These are phyloP conservation scores for Lordiphosa fenestrarum DNA, from an alignment of 2,888 invertebrate genomes.

Conservation along the genomic window DNA sequence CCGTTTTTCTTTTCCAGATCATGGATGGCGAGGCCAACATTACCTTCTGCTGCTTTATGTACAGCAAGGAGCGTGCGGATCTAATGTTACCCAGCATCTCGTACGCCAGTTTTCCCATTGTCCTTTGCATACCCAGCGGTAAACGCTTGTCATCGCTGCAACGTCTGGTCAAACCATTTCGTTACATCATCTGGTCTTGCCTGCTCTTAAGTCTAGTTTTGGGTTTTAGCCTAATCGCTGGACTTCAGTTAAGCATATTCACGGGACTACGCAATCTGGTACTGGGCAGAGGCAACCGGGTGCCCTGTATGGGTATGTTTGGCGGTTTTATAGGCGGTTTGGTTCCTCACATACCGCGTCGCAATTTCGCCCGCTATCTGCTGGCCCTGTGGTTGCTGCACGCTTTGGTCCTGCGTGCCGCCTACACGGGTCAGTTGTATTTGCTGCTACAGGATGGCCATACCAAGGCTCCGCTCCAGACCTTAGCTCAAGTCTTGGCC, in stretches of 20 bases:
- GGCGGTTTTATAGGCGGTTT: slow-evolving; percentile 67
- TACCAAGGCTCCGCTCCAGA: slow-evolving; percentile 38
- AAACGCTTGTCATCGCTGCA: slow-evolving; percentile 57
- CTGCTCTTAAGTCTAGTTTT: slow-evolving; percentile 50
- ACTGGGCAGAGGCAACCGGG: slow-evolving; percentile 59
- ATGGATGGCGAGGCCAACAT: slow-evolving; percentile 67
- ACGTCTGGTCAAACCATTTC: slow-evolving; percentile 71
- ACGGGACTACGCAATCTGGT: slow-evolving; percentile 48
- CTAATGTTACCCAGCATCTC: slow-evolving; percentile 63
- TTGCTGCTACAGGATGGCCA: slow-evolving; percentile 73
- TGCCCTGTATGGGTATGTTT: slow-evolving; percentile 63
- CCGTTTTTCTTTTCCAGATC: slow-evolving; percentile 53
- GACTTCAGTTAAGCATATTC: slow-evolving; percentile 21
- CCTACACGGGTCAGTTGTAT: slow-evolving; percentile 72
- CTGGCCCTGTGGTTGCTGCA: slow-evolving; percentile 69
- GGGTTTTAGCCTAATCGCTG: slow-evolving; percentile 46
- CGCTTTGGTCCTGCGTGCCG: slow-evolving; percentile 68
- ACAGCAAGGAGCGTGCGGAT: slow-evolving; percentile 45
- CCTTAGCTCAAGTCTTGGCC: slow-evolving; percentile 56
- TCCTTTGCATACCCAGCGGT: slow-evolving; percentile 68
- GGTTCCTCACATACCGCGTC: slow-evolving; percentile 47
- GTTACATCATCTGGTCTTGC: slow-evolving; percentile 69
- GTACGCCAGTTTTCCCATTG: slow-evolving; percentile 62
- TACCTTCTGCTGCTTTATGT: slow-evolving; percentile 64
- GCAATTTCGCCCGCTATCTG: slow-evolving; percentile 76